Percentiles rank a stretch among this genome's conserved stretches.
phyloP scores from a whole-genome alignment of 2,888 invertebrate species.

The Caenorhabditis doughertyi region DNA sequence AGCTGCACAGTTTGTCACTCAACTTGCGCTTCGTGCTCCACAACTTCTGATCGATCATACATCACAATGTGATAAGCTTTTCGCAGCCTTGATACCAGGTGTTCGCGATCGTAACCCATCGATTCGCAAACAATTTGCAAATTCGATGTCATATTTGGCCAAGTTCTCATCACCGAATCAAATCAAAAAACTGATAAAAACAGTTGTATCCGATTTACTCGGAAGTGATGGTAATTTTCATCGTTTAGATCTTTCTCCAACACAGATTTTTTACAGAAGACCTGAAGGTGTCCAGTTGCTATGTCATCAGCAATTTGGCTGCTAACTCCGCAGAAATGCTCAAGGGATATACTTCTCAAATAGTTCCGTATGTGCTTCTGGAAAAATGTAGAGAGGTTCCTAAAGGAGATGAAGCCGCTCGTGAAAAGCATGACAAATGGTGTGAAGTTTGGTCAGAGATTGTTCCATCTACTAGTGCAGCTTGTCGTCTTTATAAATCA shows the following conservation, averaged over 20 bases:
- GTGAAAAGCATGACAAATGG: constrained; percentile 71
- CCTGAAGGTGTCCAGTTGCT: constrained; percentile 65
- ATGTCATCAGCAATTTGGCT: constrained; percentile 69
- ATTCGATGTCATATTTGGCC: constrained; percentile 71
- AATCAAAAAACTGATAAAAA: constrained; percentile 66
- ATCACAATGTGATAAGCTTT: constrained; percentile 66
- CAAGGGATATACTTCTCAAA: constrained; percentile 59
- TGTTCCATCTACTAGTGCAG: constrained; percentile 69
- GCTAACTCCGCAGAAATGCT: constrained; percentile 70
- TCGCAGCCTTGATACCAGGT: constrained; percentile 66
- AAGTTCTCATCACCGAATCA: constrained; percentile 66
- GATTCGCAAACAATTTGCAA: constrained; percentile 74
- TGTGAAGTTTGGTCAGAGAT: constrained; percentile 74
- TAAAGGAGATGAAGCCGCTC: constrained; percentile 71
- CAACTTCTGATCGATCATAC: constrained; percentile 68
- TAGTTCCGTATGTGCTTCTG: constrained; percentile 73
- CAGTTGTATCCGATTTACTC: constrained; percentile 60
- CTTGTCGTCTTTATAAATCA: constrained; percentile 68
- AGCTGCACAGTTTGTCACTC: constrained; percentile 70
- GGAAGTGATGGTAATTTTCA: constrained; percentile 54
- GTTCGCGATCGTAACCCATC: constrained; percentile 74
- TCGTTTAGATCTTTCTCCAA: not conserved
- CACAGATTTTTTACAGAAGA: constrained; percentile 62
- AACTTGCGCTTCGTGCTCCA: constrained; percentile 70
- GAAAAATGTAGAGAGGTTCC: constrained; percentile 69